Conservation (phyloP, 2,113 vertebrate genomes). For the Chrysemys picta region DNA sequence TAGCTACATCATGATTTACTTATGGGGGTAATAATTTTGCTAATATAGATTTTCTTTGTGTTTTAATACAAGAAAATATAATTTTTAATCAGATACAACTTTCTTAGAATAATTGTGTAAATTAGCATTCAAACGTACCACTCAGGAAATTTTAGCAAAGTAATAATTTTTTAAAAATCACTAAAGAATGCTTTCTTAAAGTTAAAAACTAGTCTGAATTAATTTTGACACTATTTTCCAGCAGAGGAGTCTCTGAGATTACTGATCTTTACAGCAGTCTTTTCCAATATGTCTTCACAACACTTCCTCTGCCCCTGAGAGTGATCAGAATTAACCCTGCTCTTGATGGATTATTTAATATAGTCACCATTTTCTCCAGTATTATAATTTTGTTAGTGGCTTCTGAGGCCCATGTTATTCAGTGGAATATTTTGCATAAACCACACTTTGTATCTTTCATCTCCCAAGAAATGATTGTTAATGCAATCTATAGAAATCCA, state of each 20-base stretch:
- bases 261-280: neutral
- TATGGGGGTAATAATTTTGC: constrained; percentile 15
- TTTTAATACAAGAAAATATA: neutral
- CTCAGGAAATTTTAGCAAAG: neutral
- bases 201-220: neutral
- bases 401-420: neutral
- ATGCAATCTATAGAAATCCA: constrained; percentile 8
- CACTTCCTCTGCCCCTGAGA: neutral
- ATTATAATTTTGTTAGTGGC: neutral
- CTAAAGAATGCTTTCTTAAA: neutral
- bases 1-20: neutral
- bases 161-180: neutral
- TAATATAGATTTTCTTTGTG: constrained; percentile 18
- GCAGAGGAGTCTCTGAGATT: neutral
- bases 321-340: neutral
- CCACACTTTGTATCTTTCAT: constrained; percentile 8
- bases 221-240: neutral
- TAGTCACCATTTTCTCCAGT: neutral
- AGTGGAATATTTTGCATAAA: neutral
- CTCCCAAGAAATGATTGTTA: constrained; percentile 31
- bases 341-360: neutral
- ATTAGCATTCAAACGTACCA: fast-evolving
- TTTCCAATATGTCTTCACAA: neutral
- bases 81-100: neutral
- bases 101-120: neutral